Evolutionary conservation across 1,140 invertebrate species (phyloP), one percentile per base, ranked within the genome.

Genomic region (Ips nitidus): DNA sequence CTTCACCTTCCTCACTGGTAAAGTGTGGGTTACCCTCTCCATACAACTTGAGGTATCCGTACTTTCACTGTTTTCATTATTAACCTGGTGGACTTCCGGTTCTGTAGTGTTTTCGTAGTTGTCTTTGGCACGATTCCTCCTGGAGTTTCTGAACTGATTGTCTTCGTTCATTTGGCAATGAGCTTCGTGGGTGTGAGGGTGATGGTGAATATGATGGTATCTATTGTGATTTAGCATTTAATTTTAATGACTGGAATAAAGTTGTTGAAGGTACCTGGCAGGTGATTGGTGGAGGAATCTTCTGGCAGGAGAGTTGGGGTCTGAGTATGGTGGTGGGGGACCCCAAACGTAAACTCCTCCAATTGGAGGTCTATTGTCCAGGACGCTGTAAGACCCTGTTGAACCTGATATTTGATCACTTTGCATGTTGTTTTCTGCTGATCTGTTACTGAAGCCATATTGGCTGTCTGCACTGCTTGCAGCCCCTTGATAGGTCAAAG

Each of bases 311-410:
- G 87, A 88, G 68, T 88, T 88, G 2, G 88, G 89, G 74, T 90
- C 88, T 58, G 88, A 89, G 75, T 91, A 91, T 0, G 89, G 89
- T 1, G 90, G 89, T 6, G 90, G 89, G 8, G 89, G 90, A 22
- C 89, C 90, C 89, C 90, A 91, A 8, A 90, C 78, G 66, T 81
- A 81, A 5, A 80, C 80, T 3, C 80, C 80, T 3, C 78, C 76
- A 56, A 76, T 74, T 22, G 85, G 84, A 4, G 85, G 82, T 3
- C 84, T 78, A 6, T 84, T 79, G 57, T 86, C 84, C 39, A 86
- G 74, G 52, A 86, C 83, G 69, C 83, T 85, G 70, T 86, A 86
- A 1, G 78, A 69, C 77, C 83, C 56, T 22, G 22, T 22, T 76
- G 64, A 83, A 66, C 78, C 78, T 2, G 78, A 76, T 4, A 80